Base-by-base conservation (phyloP, 2,113 vertebrate genomes). In the Leuciscus idus region DNA sequence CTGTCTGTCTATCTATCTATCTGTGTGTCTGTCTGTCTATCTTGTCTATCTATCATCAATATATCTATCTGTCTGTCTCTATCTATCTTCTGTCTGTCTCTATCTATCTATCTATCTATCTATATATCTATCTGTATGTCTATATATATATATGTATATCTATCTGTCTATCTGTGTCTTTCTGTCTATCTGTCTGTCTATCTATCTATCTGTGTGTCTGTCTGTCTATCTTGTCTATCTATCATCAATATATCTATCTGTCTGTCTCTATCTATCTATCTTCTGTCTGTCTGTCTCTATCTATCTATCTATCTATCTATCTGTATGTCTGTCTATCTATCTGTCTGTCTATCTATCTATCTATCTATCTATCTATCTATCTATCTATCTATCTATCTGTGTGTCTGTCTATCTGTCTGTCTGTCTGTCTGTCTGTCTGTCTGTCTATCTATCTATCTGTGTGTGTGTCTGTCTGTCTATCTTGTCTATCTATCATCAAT, bases 391-490 rank as follows among this genome's bases (percentile, higher is more conserved):
- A 2, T n/a, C 70, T 26, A 6, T 39, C 6, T 7, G 1, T 43
- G 0, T 74, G 0, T 39, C 36, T 43, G 1, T 73, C 70, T 10
- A 0, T 62, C n/a, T 26, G 3, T 62, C n/a, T 4, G 10, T 26
- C 10, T 4, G 0, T 62, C 61, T 11, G 1, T 68, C 66, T 33
- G 0, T 66, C 5, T 13, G 0, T 68, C 7, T 72, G 1, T 33
- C 28, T 8, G 1, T 50, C 0, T 70, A 10, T 48, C 11, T 3
- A 0, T 57, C 5, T 81, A 0, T 10, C 1, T 23, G 1, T 43
- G 7, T 43, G 0, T 39, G 1, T 7, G 0, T 19, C 3, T 19
- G 1, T 50, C 3, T 48, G 0, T 48, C 11, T 50, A 23, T 1
- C 62, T 28, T 28, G 0, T 66, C 26, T 33, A 0, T 74, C 72